phyloP scores from a whole-genome alignment of 2,113 vertebrate genomes.

The Tachuris rubrigastra region DNA sequence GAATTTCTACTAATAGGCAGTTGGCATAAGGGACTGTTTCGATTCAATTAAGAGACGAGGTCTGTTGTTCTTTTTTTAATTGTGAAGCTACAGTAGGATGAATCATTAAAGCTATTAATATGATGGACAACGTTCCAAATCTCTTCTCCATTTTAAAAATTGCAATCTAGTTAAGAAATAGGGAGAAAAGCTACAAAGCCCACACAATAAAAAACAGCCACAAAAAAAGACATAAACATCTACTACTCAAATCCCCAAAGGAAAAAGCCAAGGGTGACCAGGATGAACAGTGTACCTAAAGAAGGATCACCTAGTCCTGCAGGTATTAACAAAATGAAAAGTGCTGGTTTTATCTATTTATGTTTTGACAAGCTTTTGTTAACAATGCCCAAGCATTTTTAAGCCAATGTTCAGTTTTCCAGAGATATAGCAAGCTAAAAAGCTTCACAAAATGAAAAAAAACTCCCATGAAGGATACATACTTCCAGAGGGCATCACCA shows the following conservation, averaged over 20 bases:
- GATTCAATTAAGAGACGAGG: neutral
- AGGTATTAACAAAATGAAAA: neutral
- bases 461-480: neutral
- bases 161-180: neutral
- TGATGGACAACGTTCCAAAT: neutral
- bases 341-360: neutral
- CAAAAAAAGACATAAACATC: neutral
- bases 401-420: neutral
- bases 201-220: neutral
- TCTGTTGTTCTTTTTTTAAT: constrained; percentile 49
- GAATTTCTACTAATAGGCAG: constrained; percentile 12
- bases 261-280: neutral
- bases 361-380: neutral
- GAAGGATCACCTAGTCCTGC: neutral
- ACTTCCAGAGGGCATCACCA: neutral
- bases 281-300: neutral
- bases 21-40: neutral
- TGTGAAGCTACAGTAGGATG: constrained; percentile 6
- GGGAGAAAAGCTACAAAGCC: neutral
- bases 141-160: neutral
- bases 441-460: neutral
- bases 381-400: neutral
- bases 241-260: neutral
- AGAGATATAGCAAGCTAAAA: neutral
- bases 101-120: constrained; percentile 14